Evolutionary conservation across 2,113 vertebrate genomes (phyloP).

Genomic region (Nothocercus nigrocapillus): DNA sequence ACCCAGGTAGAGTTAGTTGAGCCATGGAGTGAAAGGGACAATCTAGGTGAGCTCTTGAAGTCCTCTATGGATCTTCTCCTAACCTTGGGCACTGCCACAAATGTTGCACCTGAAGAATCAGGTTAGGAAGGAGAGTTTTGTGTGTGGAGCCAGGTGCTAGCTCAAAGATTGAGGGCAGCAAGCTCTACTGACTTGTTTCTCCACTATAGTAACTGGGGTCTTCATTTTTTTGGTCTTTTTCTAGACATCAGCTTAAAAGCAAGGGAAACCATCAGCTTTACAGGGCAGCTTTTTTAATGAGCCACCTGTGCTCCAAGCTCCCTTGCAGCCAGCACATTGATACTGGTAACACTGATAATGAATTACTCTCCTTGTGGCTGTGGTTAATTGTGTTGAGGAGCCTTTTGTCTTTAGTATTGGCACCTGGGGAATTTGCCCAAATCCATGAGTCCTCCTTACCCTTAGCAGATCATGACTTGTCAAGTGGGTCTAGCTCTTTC

Average conservation of each 20-base stretch:
- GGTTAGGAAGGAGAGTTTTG: not conserved
- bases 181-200: not conserved
- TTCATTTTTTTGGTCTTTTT: constrained; percentile 5
- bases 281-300: constrained; percentile 25
- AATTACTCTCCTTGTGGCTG: constrained; percentile 67
- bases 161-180: not conserved
- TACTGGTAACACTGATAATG: constrained; percentile 60
- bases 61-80: not conserved
- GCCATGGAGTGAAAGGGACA: not conserved
- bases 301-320: constrained; percentile 39
- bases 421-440: constrained; percentile 33
- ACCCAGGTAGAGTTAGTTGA: not conserved
- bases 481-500: not conserved
- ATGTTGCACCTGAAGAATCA: not conserved
- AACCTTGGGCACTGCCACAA: not conserved
- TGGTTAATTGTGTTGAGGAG: constrained; percentile 73
- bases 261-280: constrained; percentile 49
- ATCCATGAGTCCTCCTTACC: constrained; percentile 27
- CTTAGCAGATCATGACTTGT: not conserved
- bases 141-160: not conserved
- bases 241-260: constrained; percentile 57
- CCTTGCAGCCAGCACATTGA: constrained; percentile 22
- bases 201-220: not conserved
- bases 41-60: not conserved
- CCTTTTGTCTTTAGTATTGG: constrained; percentile 57